These are phyloP conservation scores for Plagiodera versicolora DNA, from an alignment of 2,888 invertebrate genomes.

Conservation along the genomic window DNA sequence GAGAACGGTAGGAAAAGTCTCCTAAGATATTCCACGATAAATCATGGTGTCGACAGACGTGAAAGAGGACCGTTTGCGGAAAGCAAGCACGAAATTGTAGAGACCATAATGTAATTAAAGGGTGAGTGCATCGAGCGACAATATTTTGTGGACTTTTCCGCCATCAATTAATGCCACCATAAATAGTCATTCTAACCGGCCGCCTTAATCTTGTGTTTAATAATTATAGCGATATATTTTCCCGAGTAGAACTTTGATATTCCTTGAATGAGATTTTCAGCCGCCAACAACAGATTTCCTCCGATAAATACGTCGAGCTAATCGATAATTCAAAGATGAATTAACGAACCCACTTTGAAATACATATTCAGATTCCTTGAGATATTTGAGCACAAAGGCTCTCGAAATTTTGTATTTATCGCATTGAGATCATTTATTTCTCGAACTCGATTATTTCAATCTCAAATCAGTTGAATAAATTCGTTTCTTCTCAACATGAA, in stretches of 20 bases:
- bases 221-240: slow-evolving; percentile 22
- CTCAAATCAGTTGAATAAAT: too few relatives aligned
- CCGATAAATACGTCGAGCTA: background rate
- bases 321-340: too few relatives aligned
- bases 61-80: background rate
- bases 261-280: slow-evolving; percentile 20
- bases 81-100: slow-evolving; percentile 1
- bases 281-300: slow-evolving; percentile 9
- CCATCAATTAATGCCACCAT: slow-evolving; percentile 20
- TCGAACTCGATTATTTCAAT: too few relatives aligned
- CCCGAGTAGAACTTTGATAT: slow-evolving; percentile 14
- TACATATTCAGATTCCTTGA: too few relatives aligned
- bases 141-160: slow-evolving; percentile 19
- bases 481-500: too few relatives aligned
- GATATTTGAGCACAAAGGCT: too few relatives aligned
- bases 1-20: slow-evolving; percentile 11
- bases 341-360: too few relatives aligned
- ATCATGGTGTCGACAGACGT: slow-evolving; percentile 13
- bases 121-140: slow-evolving; percentile 3
- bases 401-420: too few relatives aligned
- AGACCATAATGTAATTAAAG: slow-evolving; percentile 10
- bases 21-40: slow-evolving; percentile 7
- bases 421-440: too few relatives aligned
- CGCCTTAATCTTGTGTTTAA: slow-evolving; percentile 21
- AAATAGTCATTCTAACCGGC: slow-evolving; percentile 20